Evolutionary conservation across 64 coral and sea anemone genomes (phyloP), one percentile per base, ranked within the genome.

Genomic region (Montipora sp.): DNA sequence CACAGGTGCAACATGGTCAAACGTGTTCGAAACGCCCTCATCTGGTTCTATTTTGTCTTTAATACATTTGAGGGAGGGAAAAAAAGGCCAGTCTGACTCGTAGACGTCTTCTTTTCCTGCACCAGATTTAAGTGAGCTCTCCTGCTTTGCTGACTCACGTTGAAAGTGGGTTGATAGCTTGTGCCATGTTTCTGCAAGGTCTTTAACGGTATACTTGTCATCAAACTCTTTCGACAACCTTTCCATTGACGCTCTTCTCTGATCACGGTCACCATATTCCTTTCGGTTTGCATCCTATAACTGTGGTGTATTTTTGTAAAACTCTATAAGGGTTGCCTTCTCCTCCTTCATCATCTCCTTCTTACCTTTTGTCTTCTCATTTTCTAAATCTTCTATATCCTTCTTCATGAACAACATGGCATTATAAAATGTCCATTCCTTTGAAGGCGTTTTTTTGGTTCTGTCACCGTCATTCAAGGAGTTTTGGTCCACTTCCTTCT

Each of bases 1-100:
- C 16, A 27, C 10, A 8, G 77, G 77, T 49, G 49, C 45, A 14
- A 79, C 49, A 53, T 79, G 47, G 23, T 79, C 44, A 47, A 79
- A 79, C 5, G 77, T 79, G 14, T 19, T 79, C 0, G 47, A 79
- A n/a, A 79, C 0, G 19, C 77, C 77, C 77, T 22, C 23, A n/a
- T 79, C 77, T 79, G 77, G 77, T 79, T 79, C 27, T 7, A 27
- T 79, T 79, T 79, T 79, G 77, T 79, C 77, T 79, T 79, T 79
- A 13, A 79, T 19, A 53, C 2, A 79, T 79, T 79, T 2, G 14
- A 79, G 44, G 44, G 77, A 79, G 5, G 44, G 18, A 53, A 79
- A 79, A 47, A 79, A 79, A 14, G 77, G 44, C 77, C 77, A 79
- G 13, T 79, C 77, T 18, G 77, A 79, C 45, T 22, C 0, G 44